Conservation (phyloP, 2,888 invertebrate species). For the Anarsia innoxiella region DNA sequence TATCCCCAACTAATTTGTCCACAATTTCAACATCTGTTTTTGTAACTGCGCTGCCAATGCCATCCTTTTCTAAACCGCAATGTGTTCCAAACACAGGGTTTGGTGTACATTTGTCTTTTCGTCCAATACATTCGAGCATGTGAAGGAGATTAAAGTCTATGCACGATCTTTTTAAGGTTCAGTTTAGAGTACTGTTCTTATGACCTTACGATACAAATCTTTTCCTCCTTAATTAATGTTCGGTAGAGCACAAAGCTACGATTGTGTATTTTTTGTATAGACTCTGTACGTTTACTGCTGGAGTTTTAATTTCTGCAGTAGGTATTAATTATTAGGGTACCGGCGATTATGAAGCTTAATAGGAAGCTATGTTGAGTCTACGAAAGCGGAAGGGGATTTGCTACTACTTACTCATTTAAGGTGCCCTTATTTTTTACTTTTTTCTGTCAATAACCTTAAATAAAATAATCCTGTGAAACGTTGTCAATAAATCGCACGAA, state of each 20-base stretch:
- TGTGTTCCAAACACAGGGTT: conserved; percentile 41
- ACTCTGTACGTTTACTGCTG: conserved; percentile 44
- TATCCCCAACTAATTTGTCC: conserved; percentile 1
- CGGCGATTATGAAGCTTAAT: conserved; percentile 58
- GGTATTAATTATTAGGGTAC: conserved; percentile 63
- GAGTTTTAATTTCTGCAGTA: conserved; percentile 62
- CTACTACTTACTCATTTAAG: conserved; percentile 35
- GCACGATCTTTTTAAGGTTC: conserved; percentile 23
- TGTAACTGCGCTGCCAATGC: conserved; percentile 22
- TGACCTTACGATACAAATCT: conserved; percentile 38
- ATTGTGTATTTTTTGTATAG: conserved; percentile 58
- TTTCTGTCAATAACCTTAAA: background rate
- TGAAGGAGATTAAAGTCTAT: conserved; percentile 11
- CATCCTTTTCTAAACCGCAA: conserved; percentile 39
- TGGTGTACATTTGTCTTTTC: conserved; percentile 26
- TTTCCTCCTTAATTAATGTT: conserved; percentile 66
- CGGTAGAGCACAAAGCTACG: conserved; percentile 58
- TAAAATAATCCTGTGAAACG: background rate
- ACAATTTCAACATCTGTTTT: conserved; percentile 8
- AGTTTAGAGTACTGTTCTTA: conserved; percentile 25
- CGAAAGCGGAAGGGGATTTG: conserved; percentile 37
- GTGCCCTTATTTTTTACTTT: background rate
- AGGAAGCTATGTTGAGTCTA: conserved; percentile 45
- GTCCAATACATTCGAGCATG: conserved; percentile 15
- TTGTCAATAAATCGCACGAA: background rate